Evolutionary conservation across 2,113 vertebrate species (phyloP).

Genomic region (Tragulus kanchil): DNA sequence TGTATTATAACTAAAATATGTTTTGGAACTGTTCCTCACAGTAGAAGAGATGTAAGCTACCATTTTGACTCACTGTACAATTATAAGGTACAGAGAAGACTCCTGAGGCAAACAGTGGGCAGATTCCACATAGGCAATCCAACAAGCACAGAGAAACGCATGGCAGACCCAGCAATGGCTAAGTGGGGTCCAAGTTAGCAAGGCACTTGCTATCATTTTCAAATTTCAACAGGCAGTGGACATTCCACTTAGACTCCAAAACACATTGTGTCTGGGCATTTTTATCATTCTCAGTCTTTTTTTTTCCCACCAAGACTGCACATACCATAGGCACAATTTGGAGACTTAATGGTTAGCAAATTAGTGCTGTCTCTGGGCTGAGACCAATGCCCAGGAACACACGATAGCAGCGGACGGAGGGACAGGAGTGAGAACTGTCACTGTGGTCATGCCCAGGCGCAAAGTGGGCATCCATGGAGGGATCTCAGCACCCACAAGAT

Average conservation of each 20-base stretch:
- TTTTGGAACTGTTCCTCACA: background rate
- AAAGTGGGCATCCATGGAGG: background rate
- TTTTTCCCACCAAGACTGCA: background rate
- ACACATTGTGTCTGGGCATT: fast-evolving
- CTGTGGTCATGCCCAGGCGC: background rate
- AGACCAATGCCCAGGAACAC: background rate
- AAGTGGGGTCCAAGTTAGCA: background rate
- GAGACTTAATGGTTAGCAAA: background rate
- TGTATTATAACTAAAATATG: background rate
- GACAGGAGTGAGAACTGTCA: background rate
- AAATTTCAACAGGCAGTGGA: slow-evolving; percentile 26
- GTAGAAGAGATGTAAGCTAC: slow-evolving; percentile 29
- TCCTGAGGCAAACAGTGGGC: background rate
- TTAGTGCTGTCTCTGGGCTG: background rate
- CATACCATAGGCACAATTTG: background rate
- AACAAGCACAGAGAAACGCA: background rate
- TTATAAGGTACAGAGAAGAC: slow-evolving; percentile 26
- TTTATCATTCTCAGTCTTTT: background rate
- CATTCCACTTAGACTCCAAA: background rate
- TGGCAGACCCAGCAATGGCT: background rate
- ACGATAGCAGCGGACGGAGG: background rate
- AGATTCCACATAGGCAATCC: background rate
- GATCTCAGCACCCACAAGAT: background rate
- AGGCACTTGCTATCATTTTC: background rate
- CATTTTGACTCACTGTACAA: background rate